Percentiles rank a stretch among this genome's conserved stretches.
phyloP scores from a whole-genome alignment of 2,888 invertebrate species.

The Dexiosoma caninum region DNA sequence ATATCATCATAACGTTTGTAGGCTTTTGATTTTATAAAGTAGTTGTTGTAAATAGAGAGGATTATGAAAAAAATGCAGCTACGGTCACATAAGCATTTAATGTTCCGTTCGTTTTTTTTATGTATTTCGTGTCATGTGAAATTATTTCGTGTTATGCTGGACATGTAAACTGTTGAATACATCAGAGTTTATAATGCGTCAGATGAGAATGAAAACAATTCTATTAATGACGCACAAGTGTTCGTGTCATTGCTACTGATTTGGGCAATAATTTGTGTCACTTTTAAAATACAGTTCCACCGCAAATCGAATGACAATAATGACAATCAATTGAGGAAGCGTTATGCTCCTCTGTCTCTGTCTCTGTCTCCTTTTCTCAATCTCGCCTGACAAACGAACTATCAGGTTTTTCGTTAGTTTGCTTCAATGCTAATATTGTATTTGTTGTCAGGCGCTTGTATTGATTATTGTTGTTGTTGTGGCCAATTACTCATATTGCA shows the following conservation, averaged over 20 bases:
- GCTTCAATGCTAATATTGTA: not conserved
- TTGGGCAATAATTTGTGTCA: not conserved
- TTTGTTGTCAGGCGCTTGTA: slow-evolving; percentile 5
- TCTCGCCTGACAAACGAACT: not conserved
- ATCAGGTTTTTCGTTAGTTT: not conserved
- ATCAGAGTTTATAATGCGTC: not conserved
- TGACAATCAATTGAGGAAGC: slow-evolving; percentile 5
- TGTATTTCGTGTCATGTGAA: too few relatives aligned
- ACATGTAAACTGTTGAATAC: too few relatives aligned
- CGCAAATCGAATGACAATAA: slow-evolving; percentile 13
- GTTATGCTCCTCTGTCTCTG: too few relatives aligned
- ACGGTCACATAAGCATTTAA: too few relatives aligned
- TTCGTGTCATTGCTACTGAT: not conserved
- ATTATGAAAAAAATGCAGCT: too few relatives aligned
- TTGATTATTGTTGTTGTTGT: not conserved
- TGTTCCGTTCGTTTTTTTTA: too few relatives aligned
- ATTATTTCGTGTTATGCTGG: too few relatives aligned
- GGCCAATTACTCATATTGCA: slow-evolving; percentile 11
- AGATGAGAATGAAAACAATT: too few relatives aligned
- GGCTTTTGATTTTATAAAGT: too few relatives aligned
- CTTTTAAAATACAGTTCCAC: not conserved
- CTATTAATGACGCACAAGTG: not conserved
- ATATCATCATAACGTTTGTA: too few relatives aligned
- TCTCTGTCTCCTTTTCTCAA: not conserved
- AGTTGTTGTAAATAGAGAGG: too few relatives aligned